Evolutionary conservation across 2,888 invertebrate species (phyloP).

Genomic region (Eugnorisma glareosa): DNA sequence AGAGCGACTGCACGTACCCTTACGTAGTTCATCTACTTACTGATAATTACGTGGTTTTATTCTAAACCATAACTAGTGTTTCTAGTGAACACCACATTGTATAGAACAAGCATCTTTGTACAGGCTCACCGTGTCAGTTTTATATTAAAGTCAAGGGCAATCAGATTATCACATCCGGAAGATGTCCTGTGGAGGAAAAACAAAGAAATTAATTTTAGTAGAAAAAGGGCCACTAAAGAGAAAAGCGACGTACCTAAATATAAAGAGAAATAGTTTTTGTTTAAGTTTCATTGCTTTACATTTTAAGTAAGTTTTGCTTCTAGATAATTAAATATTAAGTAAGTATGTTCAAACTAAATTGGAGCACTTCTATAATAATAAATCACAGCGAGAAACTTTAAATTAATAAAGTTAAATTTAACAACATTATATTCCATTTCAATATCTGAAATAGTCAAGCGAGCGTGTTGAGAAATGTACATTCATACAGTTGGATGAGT

Average conservation of each 20-base stretch:
- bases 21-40: no score
- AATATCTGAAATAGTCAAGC: constrained; percentile 2
- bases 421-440: constrained; percentile 3
- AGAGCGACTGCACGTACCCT: no score
- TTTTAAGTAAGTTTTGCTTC: not conserved
- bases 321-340: not conserved
- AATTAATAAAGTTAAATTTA: constrained; percentile 13
- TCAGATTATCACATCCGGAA: not conserved
- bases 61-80: no score
- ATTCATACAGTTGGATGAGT: constrained; percentile 3
- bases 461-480: not conserved
- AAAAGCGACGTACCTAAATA: not conserved
- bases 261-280: not conserved
- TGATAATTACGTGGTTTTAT: no score
- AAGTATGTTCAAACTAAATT: not conserved
- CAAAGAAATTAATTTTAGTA: not conserved
- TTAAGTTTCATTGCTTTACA: not conserved
- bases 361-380: not conserved
- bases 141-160: not conserved
- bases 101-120: not conserved
- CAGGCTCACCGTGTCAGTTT: not conserved
- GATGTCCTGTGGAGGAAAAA: not conserved
- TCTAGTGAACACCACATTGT: no score
- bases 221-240: not conserved
- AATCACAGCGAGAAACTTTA: not conserved